Conservation (phyloP, 2,113 vertebrate species). For the Pandion haliaetus region DNA sequence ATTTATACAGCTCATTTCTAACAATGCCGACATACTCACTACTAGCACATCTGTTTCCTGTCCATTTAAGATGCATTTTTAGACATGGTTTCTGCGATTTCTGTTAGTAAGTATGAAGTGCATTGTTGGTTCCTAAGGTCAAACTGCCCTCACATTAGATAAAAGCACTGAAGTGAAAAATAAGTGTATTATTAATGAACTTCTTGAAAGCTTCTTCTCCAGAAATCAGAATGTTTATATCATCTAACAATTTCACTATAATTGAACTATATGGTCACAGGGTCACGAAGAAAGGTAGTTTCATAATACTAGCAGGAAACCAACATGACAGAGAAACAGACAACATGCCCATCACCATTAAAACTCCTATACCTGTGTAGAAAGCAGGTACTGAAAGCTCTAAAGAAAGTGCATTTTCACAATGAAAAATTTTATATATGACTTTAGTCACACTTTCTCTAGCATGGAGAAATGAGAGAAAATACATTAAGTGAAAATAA, state of each 20-base stretch:
- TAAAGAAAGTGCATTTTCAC: background rate
- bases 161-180: background rate
- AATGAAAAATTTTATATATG: background rate
- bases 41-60: background rate
- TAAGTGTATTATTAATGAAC: background rate
- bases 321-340: background rate
- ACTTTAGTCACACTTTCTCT: background rate
- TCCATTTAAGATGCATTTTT: background rate
- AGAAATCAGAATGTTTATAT: background rate
- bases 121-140: background rate
- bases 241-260: background rate
- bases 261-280: background rate
- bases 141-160: background rate
- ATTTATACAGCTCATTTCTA: background rate
- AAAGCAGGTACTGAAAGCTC: background rate
- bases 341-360: background rate
- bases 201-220: background rate
- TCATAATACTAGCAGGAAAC: background rate
- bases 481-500: background rate
- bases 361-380: background rate
- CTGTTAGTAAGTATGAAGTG: background rate
- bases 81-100: background rate
- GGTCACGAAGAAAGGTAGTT: background rate
- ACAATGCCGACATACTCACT: background rate
- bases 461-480: background rate